Conservation (phyloP, 2,113 vertebrate species). For the Micromys minutus region DNA sequence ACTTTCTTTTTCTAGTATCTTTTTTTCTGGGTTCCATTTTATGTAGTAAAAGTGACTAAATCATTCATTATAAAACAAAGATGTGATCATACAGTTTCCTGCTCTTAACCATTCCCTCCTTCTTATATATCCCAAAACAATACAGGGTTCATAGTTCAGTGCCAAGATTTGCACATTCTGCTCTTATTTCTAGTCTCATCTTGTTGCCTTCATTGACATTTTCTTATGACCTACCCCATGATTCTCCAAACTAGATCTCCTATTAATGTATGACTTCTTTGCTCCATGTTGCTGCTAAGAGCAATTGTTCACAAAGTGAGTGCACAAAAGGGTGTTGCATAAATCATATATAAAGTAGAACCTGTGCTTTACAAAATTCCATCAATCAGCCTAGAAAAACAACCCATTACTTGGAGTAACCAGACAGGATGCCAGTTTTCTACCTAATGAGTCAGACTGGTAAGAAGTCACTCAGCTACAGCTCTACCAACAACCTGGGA, state of each 20-base stretch:
- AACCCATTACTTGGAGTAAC: background rate
- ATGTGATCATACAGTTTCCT: background rate
- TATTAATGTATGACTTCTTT: background rate
- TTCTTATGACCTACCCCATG: background rate
- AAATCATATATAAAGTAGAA: background rate
- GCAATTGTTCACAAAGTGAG: background rate
- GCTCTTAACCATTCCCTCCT: background rate
- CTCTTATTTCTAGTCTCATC: background rate
- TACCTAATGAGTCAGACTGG: background rate
- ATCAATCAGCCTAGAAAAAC: background rate
- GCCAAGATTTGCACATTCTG: background rate
- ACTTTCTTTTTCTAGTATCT: background rate
- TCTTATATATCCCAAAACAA: background rate
- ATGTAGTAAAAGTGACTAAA: background rate
- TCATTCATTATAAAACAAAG: constrained; percentile 7
- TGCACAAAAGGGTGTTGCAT: background rate
- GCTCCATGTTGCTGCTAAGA: background rate
- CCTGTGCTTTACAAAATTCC: background rate
- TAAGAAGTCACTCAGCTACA: background rate
- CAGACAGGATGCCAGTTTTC: background rate
- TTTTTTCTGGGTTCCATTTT: constrained; percentile 20
- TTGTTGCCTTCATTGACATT: background rate
- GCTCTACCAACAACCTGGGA: background rate
- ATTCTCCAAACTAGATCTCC: background rate
- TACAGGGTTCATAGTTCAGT: background rate